Percentiles rank a stretch among this genome's conserved stretches.
Conservation (phyloP, 2,888 invertebrate species). For the Watsonalla binaria region DNA sequence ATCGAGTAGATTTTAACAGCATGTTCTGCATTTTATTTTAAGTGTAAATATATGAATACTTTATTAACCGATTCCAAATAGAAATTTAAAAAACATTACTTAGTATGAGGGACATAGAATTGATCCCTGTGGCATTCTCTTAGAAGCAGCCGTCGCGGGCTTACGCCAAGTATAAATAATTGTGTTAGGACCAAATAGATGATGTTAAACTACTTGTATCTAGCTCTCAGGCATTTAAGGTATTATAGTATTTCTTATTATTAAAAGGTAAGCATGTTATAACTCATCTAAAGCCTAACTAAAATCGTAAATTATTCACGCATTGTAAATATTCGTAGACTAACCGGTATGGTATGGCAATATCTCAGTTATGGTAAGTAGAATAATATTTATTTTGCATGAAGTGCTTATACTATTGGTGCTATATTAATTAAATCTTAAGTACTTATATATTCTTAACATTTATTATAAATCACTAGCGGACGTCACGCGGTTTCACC, state of each 20-base stretch:
- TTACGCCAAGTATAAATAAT: too few species aligned
- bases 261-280: constrained; percentile 49
- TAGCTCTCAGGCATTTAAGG: background rate
- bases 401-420: constrained; percentile 9
- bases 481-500: too few species aligned
- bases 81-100: background rate
- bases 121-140: constrained; percentile 4
- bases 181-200: too few species aligned
- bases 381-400: constrained; percentile 9
- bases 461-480: too few species aligned
- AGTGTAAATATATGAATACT: too few species aligned
- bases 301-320: constrained; percentile 22
- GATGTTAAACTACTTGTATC: too few species aligned
- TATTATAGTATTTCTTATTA: constrained; percentile 3
- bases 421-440: constrained; percentile 5
- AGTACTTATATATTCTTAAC: background rate
- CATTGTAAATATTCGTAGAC: constrained; percentile 37
- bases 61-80: too few species aligned
- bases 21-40: too few species aligned
- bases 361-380: constrained; percentile 44
- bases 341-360: constrained; percentile 30
- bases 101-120: constrained; percentile 1
- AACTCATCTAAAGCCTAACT: constrained; percentile 32
- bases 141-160: too few species aligned
- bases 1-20: too few species aligned